These are phyloP conservation scores for Tetranychus piercei DNA, from an alignment of 2,888 invertebrate species.

Conservation along the genomic window DNA sequence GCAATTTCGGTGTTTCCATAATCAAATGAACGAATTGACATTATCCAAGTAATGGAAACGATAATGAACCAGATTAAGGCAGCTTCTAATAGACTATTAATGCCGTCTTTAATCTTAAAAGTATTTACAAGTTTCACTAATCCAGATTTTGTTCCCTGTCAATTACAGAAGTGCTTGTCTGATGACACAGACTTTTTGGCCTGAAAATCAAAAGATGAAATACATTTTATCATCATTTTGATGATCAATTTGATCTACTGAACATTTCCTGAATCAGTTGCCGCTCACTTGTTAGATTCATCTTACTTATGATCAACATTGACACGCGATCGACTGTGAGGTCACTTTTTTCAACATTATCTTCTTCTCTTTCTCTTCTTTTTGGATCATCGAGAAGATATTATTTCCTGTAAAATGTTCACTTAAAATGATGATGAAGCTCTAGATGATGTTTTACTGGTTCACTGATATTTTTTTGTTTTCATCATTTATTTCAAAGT, in stretches of 20 bases:
- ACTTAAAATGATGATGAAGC: not conserved
- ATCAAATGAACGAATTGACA: too few relatives aligned
- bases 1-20: too few relatives aligned
- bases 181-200: too few relatives aligned
- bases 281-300: not conserved
- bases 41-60: too few relatives aligned
- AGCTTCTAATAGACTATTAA: too few relatives aligned
- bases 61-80: too few relatives aligned
- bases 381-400: not conserved
- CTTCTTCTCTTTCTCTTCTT: not conserved
- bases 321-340: not conserved
- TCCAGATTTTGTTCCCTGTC: too few relatives aligned
- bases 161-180: too few relatives aligned
- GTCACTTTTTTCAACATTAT: not conserved
- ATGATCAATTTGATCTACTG: not conserved
- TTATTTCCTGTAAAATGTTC: not conserved
- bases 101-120: too few relatives aligned
- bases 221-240: not conserved
- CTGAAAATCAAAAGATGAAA: not conserved
- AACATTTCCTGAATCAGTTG: not conserved
- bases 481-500: not conserved
- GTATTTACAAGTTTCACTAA: too few relatives aligned
- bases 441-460: not conserved
- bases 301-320: not conserved
- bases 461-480: not conserved